A percentile compares a stretch with the other conserved stretches of the same genome.
These are phyloP conservation scores for Daktulosphaira vitifoliae DNA, from an alignment of 1,140 invertebrate species.

Conservation along the genomic window DNA sequence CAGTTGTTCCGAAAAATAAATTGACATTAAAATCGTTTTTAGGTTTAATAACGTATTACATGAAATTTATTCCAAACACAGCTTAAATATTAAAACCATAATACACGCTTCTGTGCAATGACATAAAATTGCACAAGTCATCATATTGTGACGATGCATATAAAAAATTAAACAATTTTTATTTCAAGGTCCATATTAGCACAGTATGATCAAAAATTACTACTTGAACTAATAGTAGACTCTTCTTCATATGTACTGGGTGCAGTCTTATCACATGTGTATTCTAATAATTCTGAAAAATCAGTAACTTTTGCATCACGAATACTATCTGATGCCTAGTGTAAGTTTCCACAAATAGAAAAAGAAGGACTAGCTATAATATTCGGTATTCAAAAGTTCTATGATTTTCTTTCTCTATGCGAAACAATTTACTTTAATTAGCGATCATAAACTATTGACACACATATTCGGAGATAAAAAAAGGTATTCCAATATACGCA, in stretches of 20 bases:
- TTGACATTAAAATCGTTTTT: constrained; percentile 41
- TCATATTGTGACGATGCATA: no score
- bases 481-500: constrained; percentile 40
- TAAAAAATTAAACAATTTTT: constrained; percentile 39
- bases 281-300: no score
- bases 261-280: no score
- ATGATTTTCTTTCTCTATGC: constrained; percentile 42
- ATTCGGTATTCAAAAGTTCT: no score
- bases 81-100: constrained; percentile 42
- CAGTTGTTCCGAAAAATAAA: constrained; percentile 41
- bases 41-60: no score
- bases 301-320: no score
- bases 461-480: constrained; percentile 43
- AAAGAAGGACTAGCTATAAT: no score
- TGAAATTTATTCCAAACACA: constrained; percentile 44
- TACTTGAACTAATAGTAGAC: constrained; percentile 46
- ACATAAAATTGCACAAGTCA: constrained; percentile 26
- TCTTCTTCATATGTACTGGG: constrained; percentile 45
- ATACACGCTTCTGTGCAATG: constrained; percentile 38
- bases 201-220: constrained; percentile 42
- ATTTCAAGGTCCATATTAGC: constrained; percentile 35
- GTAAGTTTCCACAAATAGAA: no score
- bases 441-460: constrained; percentile 39
- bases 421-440: constrained; percentile 24
- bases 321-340: no score